Conservation (phyloP, 1,140 invertebrate genomes). For the Hylaeus anthracinus region DNA sequence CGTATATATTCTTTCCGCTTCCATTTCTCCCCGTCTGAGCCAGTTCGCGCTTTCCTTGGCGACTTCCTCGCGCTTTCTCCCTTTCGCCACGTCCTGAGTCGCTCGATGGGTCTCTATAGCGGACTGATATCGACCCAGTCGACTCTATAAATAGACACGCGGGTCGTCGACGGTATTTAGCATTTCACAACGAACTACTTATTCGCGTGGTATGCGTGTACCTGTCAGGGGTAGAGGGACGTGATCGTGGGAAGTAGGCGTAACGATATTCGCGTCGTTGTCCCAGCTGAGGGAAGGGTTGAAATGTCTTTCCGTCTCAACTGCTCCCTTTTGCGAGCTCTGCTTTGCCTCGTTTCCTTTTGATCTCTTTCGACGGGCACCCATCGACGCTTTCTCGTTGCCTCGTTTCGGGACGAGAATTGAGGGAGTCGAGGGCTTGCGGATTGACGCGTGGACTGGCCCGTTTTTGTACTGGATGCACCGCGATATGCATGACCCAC, state of each 20-base stretch:
- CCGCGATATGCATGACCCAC: no score
- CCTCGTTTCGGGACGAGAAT: not conserved
- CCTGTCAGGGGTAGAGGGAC: not conserved
- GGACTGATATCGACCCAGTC: conserved; percentile 66
- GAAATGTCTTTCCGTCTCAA: not conserved
- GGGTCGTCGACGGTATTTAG: conserved; percentile 66
- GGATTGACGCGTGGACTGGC: not conserved
- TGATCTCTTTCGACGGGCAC: not conserved
- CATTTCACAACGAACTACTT: conserved; percentile 68
- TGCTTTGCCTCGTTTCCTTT: not conserved
- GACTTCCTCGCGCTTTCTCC: not conserved
- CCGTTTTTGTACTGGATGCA: no score
- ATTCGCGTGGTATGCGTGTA: conserved; percentile 39
- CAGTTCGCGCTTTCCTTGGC: not conserved
- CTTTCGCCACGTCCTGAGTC: not conserved
- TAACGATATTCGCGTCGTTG: conserved; percentile 20
- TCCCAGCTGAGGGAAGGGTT: not conserved
- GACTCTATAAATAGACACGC: conserved; percentile 70
- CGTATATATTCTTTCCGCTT: not conserved
- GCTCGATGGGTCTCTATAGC: conserved; percentile 36
- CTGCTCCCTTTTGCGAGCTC: not conserved
- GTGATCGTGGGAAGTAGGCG: conserved; percentile 26
- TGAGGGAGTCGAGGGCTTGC: not conserved
- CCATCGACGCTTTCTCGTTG: not conserved
- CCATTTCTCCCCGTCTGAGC: not conserved